These are phyloP conservation scores for Nerophis lumbriciformis DNA, from an alignment of 2,113 vertebrate genomes.

Conservation along the genomic window DNA sequence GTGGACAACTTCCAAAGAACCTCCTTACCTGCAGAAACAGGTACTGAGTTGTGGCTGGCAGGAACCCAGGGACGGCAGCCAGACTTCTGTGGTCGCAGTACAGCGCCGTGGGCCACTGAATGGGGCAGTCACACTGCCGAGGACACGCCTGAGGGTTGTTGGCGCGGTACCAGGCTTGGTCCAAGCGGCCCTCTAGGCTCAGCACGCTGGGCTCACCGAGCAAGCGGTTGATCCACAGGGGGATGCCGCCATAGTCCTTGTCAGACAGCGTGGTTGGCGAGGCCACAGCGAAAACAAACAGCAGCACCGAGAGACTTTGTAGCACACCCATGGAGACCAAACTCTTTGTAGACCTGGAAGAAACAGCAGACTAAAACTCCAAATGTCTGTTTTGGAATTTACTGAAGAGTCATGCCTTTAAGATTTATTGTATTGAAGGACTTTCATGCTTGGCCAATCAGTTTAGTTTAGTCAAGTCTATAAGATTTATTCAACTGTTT, in stretches of 20 bases:
- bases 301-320: slow-evolving; percentile 24
- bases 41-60: slow-evolving; percentile 63
- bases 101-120: slow-evolving; percentile 72
- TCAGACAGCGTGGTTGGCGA: slow-evolving; percentile 27
- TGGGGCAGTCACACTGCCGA: slow-evolving; percentile 67
- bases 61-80: slow-evolving; percentile 34
- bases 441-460: too few relatives aligned
- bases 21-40: slow-evolving; percentile 67
- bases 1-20: background rate
- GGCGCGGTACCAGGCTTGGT: slow-evolving; percentile 55
- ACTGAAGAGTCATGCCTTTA: too few relatives aligned
- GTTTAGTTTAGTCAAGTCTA: too few relatives aligned
- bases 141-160: slow-evolving; percentile 63
- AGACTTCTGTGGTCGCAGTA: slow-evolving; percentile 69
- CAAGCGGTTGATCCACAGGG: slow-evolving; percentile 69
- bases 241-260: slow-evolving; percentile 69
- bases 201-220: slow-evolving; percentile 72
- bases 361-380: background rate
- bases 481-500: too few relatives aligned
- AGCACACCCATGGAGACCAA: slow-evolving; percentile 34
- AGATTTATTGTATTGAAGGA: background rate
- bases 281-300: slow-evolving; percentile 24
- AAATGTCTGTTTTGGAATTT: background rate
- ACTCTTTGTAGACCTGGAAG: background rate
- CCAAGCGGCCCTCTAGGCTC: slow-evolving; percentile 64